Percentiles rank a stretch among this genome's conserved stretches.
Evolutionary conservation across 2,113 vertebrate species (phyloP).

Genomic region (Forbesichthys papilliferus): DNA sequence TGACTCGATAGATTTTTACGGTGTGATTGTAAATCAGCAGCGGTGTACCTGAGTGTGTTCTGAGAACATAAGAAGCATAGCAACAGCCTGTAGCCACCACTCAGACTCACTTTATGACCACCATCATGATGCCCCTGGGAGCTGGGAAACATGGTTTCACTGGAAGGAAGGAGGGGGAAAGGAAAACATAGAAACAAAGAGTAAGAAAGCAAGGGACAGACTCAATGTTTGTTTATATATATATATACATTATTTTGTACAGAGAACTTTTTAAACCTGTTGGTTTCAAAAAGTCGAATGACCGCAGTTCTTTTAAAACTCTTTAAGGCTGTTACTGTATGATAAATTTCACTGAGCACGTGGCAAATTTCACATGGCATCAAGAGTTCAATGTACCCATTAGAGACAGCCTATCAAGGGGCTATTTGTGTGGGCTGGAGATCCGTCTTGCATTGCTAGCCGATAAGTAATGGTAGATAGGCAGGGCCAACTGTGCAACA

Average conservation of each 20-base stretch:
- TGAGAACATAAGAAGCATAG: conserved; percentile 44
- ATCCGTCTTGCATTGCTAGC: conserved; percentile 21
- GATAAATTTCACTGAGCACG: conserved; percentile 33
- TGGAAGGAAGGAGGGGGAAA: conserved; percentile 44
- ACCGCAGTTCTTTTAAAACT: conserved; percentile 72
- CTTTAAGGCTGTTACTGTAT: conserved; percentile 68
- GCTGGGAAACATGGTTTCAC: conserved; percentile 71
- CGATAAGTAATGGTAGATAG: conserved; percentile 35
- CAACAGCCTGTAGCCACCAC: conserved; percentile 23
- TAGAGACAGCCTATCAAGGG: conserved; percentile 46
- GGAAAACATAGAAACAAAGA: conserved; percentile 59
- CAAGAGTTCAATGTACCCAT: conserved; percentile 58
- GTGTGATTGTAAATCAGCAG: conserved; percentile 50
- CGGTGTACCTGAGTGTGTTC: conserved; percentile 29
- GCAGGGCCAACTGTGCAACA: conserved; percentile 2
- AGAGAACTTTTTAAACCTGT: conserved; percentile 22
- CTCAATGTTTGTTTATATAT: conserved; percentile 9
- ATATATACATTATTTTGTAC: conserved; percentile 9
- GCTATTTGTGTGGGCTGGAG: conserved; percentile 50
- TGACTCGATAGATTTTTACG: conserved; percentile 32
- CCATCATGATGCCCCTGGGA: conserved; percentile 39
- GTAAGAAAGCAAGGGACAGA: conserved; percentile 4
- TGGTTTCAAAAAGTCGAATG: conserved; percentile 65
- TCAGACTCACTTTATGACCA: conserved; percentile 46
- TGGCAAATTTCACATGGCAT: too few relatives aligned